Evolutionary conservation across 2,888 invertebrate genomes (phyloP).

Genomic region (Limnephilus rhombicus): DNA sequence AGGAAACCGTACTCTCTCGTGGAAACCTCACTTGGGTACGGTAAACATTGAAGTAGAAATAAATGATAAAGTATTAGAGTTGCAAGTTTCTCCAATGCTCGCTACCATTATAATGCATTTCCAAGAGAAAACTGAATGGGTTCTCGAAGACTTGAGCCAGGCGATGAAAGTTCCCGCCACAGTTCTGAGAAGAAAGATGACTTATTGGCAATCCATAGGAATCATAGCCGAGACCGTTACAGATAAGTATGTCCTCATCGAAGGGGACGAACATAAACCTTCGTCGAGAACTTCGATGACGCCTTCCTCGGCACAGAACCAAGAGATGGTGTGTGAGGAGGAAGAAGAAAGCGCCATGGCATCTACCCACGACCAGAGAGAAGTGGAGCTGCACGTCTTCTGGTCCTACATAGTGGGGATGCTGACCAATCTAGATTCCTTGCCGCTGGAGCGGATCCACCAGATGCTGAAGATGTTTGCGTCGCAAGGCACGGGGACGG

Average conservation of each 20-base stretch:
- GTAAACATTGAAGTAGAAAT: constrained; percentile 94
- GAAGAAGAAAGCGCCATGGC: constrained; percentile 97
- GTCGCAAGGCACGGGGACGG: constrained; percentile 93
- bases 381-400: constrained; percentile 95
- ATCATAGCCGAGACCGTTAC: constrained; percentile 86
- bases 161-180: constrained; percentile 93
- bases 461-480: constrained; percentile 98
- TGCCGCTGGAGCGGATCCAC: constrained; percentile 94
- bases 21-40: constrained; percentile 96
- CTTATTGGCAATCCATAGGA: constrained; percentile 97
- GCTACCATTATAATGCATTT: constrained; percentile 97
- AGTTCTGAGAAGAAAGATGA: constrained; percentile 89
- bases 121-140: constrained; percentile 91
- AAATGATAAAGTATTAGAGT: constrained; percentile 86
- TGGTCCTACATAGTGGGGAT: constrained; percentile 99
- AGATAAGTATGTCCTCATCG: constrained; percentile 86
- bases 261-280: constrained; percentile 76
- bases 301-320: constrained; percentile 75
- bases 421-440: constrained; percentile 95
- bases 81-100: constrained; percentile 94
- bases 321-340: constrained; percentile 90
- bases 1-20: constrained; percentile 93
- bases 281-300: constrained; percentile 75
- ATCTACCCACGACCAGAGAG: constrained; percentile 94
- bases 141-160: constrained; percentile 90